Conservation (phyloP, 2,113 vertebrate genomes). For the Myotis lucifugus region DNA sequence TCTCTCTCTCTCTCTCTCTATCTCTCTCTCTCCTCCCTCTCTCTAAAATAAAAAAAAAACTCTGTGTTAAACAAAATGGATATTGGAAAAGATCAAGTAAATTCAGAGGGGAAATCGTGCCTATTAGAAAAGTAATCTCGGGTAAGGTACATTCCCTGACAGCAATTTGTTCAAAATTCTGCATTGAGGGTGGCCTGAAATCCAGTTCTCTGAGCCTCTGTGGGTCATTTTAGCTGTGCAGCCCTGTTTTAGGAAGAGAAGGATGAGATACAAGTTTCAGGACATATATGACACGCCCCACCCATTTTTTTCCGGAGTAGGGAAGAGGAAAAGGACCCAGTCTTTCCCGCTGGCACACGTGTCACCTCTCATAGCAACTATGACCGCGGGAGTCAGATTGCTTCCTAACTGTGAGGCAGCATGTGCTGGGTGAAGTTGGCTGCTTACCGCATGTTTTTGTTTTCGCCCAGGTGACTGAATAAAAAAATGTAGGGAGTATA, state of each 20-base stretch:
- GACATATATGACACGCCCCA: not conserved
- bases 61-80: not conserved
- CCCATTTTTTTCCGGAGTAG: not conserved
- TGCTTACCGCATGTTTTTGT: not conserved
- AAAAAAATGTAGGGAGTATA: not conserved
- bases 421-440: no score
- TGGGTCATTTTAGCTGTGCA: not conserved
- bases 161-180: not conserved
- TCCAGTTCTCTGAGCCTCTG: not conserved
- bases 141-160: not conserved
- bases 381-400: not conserved
- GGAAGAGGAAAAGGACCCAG: not conserved
- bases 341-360: not conserved
- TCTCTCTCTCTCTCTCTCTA: no score
- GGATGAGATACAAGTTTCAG: not conserved
- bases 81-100: not conserved
- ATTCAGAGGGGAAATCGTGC: not conserved
- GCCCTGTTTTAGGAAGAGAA: not conserved
- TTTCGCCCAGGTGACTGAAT: not conserved
- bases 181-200: not conserved
- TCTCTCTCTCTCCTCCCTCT: no score
- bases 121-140: not conserved
- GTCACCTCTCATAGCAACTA: not conserved
- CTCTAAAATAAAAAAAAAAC: no score
- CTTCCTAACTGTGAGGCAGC: not conserved